Evolutionary conservation across 2,797 vertebrate genomes (phyloP), one percentile per base, ranked within the genome.

Genomic region (Anas georgica): DNA sequence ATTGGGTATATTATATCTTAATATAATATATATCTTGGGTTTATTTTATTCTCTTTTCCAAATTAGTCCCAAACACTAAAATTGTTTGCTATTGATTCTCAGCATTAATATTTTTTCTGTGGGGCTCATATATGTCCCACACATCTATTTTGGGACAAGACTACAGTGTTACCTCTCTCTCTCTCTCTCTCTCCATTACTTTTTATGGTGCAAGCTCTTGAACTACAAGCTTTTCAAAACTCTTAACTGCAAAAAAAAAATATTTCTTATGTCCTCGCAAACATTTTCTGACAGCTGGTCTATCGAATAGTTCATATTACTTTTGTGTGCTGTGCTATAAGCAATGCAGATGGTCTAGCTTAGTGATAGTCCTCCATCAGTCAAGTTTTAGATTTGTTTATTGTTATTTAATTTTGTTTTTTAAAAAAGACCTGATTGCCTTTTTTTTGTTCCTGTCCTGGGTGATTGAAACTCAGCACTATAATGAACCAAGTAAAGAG

Each of bases 401-500:
- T 37, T 81, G 48, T 68, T 90, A 41, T 46, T 90, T 91, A 67
- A 31, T 20, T 93, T 82, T 86, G 56, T 41, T 86, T 90, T 86
- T 31, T n/a, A 73, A 83, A 89, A 94, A 90, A 86, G 46, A 5
- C 55, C 54, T 87, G 72, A 95, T 95, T 94, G 90, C 93, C 73
- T 88, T 54, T 77, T 83, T 84, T 62, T 66, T 74, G 2, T 76
- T 88, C 43, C 59, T 39, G 37, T 93, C 74, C 45, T 60, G 79
- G 6, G 17, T 94, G 94, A 96, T 91, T 93, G 88, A 95, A 97
- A 88, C 83, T 84, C 88, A 95, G 84, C 78, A 77, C 68, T 8
- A 31, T 92, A 95, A 96, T 94, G 91, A 97, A 89, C 50, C 78
- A 93, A 96, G 82, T 91, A 91, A 96, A 96, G 83, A 83, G 83